These are phyloP conservation scores for Drosophila longiperda DNA, from an alignment of 2,888 invertebrate genomes.

Conservation along the genomic window DNA sequence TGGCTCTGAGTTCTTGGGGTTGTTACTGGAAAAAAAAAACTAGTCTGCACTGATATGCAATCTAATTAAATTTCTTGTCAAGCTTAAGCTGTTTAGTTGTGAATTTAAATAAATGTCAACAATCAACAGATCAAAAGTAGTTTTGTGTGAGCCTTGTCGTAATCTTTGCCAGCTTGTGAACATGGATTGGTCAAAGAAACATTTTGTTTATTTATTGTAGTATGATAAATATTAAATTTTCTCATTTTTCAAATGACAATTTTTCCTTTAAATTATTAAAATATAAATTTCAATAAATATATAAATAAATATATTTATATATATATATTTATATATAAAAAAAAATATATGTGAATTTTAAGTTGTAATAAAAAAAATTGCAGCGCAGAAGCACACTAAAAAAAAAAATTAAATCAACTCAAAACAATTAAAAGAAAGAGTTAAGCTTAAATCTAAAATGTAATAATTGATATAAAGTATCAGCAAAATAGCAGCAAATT, in stretches of 20 bases:
- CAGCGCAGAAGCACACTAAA: neutral
- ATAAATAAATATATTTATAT: too few species aligned
- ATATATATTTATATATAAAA: neutral
- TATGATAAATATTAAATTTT: too few species aligned
- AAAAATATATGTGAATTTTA: too few species aligned
- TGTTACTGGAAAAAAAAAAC: conserved; percentile 48
- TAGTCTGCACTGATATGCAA: conserved; percentile 51
- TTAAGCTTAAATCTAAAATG: neutral
- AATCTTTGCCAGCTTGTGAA: neutral
- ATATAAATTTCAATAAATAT: neutral
- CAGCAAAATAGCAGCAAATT: neutral
- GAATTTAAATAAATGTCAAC: conserved; percentile 29
- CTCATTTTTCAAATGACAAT: too few species aligned
- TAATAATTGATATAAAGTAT: neutral
- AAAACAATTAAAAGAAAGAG: neutral
- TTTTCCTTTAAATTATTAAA: neutral
- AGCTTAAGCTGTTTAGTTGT: conserved; percentile 38
- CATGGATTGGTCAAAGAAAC: neutral
- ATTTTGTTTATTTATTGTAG: neutral
- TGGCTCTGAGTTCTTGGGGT: conserved; percentile 38
- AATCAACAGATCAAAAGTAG: conserved; percentile 3
- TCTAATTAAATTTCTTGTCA: conserved; percentile 64
- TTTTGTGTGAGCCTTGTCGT: neutral
- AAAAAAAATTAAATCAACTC: neutral
- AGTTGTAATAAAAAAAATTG: neutral